These are phyloP conservation scores for Stenotaenia linearis DNA, from an alignment of 2,888 invertebrate species.

Conservation along the genomic window DNA sequence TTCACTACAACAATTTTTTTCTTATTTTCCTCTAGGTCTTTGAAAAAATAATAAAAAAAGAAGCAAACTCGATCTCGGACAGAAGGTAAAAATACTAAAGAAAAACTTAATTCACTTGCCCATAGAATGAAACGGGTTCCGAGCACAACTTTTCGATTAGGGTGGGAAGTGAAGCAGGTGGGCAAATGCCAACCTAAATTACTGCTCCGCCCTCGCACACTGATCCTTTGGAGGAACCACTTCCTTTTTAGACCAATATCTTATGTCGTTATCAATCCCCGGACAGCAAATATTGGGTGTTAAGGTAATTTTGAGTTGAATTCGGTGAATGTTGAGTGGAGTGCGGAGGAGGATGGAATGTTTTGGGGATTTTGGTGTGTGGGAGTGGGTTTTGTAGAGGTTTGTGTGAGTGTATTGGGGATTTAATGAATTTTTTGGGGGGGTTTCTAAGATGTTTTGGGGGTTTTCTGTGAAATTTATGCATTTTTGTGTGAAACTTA, in stretches of 20 bases:
- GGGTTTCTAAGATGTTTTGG: no score
- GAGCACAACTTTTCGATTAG: constrained; percentile 28
- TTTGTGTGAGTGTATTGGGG: no score
- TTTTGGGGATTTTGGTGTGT: no score
- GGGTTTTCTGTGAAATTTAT: no score
- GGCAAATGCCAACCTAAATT: constrained; percentile 14
- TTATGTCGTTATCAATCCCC: constrained; percentile 17
- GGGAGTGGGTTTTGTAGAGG: no score
- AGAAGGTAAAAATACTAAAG: constrained; percentile 1
- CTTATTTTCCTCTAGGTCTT: not conserved
- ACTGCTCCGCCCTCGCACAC: constrained; percentile 15
- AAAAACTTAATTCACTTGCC: constrained; percentile 19
- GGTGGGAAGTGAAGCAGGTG: constrained; percentile 28
- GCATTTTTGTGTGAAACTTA: no score
- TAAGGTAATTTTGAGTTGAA: not conserved
- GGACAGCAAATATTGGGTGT: not conserved
- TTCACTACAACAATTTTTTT: no score
- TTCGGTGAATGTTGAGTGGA: no score
- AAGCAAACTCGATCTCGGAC: not conserved
- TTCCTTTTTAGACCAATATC: constrained; percentile 21
- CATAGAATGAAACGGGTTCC: constrained; percentile 17
- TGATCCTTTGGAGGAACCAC: not conserved
- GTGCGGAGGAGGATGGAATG: no score
- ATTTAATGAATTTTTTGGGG: no score
- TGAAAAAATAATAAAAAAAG: not conserved